A percentile compares a stretch with the other conserved stretches of the same genome.
Conservation (phyloP, 2,113 vertebrate species). For the Octodon degus region DNA sequence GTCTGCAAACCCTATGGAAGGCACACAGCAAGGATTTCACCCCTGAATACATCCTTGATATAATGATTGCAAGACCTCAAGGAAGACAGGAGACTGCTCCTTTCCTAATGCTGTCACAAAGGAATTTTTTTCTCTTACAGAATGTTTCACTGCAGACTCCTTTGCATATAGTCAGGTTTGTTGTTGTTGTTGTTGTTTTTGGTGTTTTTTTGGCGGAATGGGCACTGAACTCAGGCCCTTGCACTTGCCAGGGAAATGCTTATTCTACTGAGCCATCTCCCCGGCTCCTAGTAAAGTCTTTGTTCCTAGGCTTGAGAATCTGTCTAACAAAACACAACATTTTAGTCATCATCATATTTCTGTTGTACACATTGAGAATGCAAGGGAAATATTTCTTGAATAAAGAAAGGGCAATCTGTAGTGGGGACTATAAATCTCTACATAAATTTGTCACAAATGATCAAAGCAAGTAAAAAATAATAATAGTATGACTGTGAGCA, state of each 20-base stretch:
- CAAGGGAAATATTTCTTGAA: conserved; percentile 35
- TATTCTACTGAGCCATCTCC: no score
- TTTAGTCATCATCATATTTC: not conserved
- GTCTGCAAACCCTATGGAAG: fast-evolving
- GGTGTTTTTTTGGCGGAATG: no score
- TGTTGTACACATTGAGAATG: conserved; percentile 23
- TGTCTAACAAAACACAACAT: conserved; percentile 49
- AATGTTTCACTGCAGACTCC: conserved; percentile 31
- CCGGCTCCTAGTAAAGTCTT: not conserved
- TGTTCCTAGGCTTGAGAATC: conserved; percentile 30
- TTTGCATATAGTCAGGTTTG: not conserved
- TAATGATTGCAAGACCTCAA: not conserved
- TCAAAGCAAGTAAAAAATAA: conserved; percentile 32
- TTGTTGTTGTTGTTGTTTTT: no score
- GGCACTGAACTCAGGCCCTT: no score
- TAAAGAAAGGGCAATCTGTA: conserved; percentile 41
- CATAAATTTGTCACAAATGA: not conserved
- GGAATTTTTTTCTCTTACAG: not conserved
- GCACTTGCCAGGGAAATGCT: no score
- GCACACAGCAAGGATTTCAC: not conserved
- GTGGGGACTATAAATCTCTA: conserved; percentile 36
- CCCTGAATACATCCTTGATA: not conserved
- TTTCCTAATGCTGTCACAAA: conserved; percentile 17
- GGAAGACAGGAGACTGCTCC: not conserved
- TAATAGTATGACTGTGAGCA: not conserved